Evolutionary conservation across 2,888 invertebrate genomes (phyloP).

Genomic region (Platycheirus rosarum): DNA sequence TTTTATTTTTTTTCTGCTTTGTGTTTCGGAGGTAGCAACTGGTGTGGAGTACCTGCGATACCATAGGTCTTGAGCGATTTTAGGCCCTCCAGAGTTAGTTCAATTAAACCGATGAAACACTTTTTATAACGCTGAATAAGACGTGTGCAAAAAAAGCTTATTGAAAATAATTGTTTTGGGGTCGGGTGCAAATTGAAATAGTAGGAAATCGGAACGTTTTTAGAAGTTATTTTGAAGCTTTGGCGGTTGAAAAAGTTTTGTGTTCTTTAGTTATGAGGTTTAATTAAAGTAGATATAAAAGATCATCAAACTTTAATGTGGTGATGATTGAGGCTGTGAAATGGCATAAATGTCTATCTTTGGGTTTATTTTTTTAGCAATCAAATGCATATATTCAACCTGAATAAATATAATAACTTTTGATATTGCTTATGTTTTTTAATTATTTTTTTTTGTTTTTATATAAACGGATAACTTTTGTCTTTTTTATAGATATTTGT

Average conservation of each 20-base stretch:
- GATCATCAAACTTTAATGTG: background rate
- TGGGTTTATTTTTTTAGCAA: too few relatives aligned
- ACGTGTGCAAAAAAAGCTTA: conserved; percentile 70
- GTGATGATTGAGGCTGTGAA: background rate
- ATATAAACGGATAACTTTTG: too few relatives aligned
- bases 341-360: too few relatives aligned
- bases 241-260: background rate
- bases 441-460: too few relatives aligned
- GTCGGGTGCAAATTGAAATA: conserved; percentile 65
- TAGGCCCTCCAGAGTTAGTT: conserved; percentile 17
- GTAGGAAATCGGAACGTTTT: conserved; percentile 4
- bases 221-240: conserved; percentile 12
- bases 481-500: too few relatives aligned
- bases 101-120: conserved; percentile 29
- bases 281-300: background rate
- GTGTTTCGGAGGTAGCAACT: conserved; percentile 54
- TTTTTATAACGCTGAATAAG: conserved; percentile 37
- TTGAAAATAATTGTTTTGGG: conserved; percentile 28
- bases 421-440: too few relatives aligned
- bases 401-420: too few relatives aligned
- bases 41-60: conserved; percentile 11
- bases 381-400: too few relatives aligned
- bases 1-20: conserved; percentile 6
- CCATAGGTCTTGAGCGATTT: conserved; percentile 38
- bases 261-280: background rate